Evolutionary conservation across 2,888 invertebrate species (phyloP).

Genomic region (Leucophora obtusa): DNA sequence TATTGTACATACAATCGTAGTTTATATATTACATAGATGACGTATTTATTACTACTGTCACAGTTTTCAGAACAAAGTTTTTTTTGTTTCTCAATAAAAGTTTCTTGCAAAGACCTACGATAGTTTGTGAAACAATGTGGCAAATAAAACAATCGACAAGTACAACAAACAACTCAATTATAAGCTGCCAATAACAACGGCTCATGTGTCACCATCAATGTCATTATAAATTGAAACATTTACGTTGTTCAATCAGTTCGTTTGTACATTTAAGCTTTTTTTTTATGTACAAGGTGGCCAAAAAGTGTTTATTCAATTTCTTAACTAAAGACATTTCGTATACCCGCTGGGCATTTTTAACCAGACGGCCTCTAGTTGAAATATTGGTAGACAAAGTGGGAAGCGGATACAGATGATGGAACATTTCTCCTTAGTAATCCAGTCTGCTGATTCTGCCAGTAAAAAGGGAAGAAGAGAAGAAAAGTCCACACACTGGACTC

Average conservation of each 20-base stretch:
- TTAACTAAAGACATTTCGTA: no score
- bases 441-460: no score
- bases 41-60: background rate
- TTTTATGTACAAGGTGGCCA: no score
- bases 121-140: slow-evolving; percentile 21
- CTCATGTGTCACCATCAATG: slow-evolving; percentile 57
- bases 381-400: no score
- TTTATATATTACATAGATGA: background rate
- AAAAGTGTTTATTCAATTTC: no score
- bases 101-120: background rate
- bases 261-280: background rate
- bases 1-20: no score
- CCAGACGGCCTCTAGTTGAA: no score
- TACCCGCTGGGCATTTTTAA: no score
- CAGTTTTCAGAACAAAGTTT: background rate
- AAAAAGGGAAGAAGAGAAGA: no score
- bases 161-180: slow-evolving; percentile 50
- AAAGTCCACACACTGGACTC: no score
- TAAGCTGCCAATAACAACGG: slow-evolving; percentile 55
- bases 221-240: slow-evolving; percentile 52
- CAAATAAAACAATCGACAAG: slow-evolving; percentile 33
- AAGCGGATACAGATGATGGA: no score
- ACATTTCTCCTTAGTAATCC: no score
- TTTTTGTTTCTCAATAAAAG: background rate
- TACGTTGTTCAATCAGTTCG: slow-evolving; percentile 1